These are phyloP conservation scores for Caranx melampygus DNA, from an alignment of 2,113 vertebrate species.

Conservation along the genomic window DNA sequence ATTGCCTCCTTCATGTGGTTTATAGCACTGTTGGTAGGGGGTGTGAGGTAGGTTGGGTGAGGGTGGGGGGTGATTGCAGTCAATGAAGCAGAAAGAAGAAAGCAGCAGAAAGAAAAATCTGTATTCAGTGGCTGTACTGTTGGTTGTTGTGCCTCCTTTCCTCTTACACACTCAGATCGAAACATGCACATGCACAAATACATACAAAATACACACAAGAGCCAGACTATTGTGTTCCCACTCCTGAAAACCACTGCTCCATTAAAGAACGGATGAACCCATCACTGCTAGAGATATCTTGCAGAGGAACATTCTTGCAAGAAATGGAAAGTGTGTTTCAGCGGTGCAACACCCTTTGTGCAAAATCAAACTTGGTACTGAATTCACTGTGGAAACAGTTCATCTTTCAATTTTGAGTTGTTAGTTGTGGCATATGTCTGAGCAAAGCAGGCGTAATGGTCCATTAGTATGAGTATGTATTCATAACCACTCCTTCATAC, in stretches of 20 bases:
- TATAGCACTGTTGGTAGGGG: background rate
- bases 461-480: too few relatives aligned
- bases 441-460: too few relatives aligned
- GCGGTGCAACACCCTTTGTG: too few relatives aligned
- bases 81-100: slow-evolving; percentile 52
- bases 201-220: slow-evolving; percentile 8
- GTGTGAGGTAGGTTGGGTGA: background rate
- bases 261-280: background rate
- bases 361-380: too few relatives aligned
- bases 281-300: background rate
- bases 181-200: background rate
- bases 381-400: too few relatives aligned
- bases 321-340: too few relatives aligned
- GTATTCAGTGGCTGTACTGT: slow-evolving; percentile 45
- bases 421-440: too few relatives aligned
- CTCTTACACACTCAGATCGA: background rate
- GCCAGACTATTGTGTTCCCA: background rate
- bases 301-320: too few relatives aligned
- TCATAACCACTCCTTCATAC: too few relatives aligned
- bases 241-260: slow-evolving; percentile 13
- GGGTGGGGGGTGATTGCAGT: slow-evolving; percentile 34
- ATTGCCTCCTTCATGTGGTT: too few relatives aligned
- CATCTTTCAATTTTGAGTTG: too few relatives aligned
- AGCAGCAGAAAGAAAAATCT: slow-evolving; percentile 31
- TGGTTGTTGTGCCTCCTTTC: background rate